Percentiles rank a stretch among this genome's conserved stretches.
Conservation (phyloP, 2,888 invertebrate species). For the Sipha maydis region DNA sequence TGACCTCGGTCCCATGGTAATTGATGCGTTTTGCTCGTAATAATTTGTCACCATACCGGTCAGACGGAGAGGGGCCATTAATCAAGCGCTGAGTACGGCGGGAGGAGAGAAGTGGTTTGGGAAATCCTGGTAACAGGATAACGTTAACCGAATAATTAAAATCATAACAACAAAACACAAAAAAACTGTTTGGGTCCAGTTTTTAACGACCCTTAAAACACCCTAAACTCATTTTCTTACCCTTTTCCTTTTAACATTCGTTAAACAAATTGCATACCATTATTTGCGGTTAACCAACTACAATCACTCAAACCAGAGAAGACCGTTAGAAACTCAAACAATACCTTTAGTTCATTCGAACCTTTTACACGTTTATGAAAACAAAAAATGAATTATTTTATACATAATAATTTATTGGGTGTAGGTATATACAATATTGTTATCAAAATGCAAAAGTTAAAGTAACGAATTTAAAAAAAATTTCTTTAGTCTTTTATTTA, state of each 20-base stretch:
- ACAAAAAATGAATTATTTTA: not conserved
- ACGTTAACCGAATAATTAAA: slow-evolving; percentile 55
- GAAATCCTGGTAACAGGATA: slow-evolving; percentile 46
- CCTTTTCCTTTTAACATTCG: slow-evolving; percentile 43
- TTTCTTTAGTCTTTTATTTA: not conserved
- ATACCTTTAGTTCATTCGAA: slow-evolving; percentile 22
- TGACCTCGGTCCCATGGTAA: slow-evolving; percentile 55
- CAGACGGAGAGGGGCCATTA: slow-evolving; percentile 51
- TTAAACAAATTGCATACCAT: slow-evolving; percentile 36
- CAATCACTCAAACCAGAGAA: slow-evolving; percentile 43
- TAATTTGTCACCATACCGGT: slow-evolving; percentile 60
- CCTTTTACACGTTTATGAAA: not conserved
- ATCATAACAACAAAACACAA: slow-evolving; percentile 49
- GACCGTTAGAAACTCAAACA: slow-evolving; percentile 19
- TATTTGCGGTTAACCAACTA: slow-evolving; percentile 42
- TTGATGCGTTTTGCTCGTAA: slow-evolving; percentile 56
- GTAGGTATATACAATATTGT: not conserved
- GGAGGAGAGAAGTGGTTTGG: slow-evolving; percentile 11
- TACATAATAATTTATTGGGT: not conserved
- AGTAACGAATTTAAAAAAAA: not conserved
- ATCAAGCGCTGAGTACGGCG: slow-evolving; percentile 26
- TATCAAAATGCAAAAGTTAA: not conserved
- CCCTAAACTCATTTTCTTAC: slow-evolving; percentile 44
- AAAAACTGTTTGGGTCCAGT: slow-evolving; percentile 42
- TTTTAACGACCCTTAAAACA: slow-evolving; percentile 59